A percentile compares a stretch with the other conserved stretches of the same genome.
phyloP scores from a whole-genome alignment of 2,888 invertebrate genomes.

The Drosophila dives region DNA sequence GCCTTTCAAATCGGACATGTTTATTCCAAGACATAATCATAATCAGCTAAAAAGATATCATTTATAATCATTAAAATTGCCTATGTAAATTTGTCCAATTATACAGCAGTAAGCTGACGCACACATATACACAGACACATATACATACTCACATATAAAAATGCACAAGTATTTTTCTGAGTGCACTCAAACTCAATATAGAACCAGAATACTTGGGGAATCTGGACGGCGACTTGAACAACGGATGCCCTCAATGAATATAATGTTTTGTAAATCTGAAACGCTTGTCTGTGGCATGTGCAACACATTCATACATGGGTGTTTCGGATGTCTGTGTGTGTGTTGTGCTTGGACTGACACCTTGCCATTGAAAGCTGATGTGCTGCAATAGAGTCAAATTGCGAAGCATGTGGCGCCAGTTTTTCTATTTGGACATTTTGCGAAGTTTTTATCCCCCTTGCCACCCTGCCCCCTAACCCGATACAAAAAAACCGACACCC shows the following conservation, averaged over 20 bases:
- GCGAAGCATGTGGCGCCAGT: slow-evolving; percentile 65
- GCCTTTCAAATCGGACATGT: too few species aligned
- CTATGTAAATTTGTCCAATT: not conserved
- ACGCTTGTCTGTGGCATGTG: slow-evolving; percentile 59
- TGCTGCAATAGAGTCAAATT: slow-evolving; percentile 66
- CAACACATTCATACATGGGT: not conserved
- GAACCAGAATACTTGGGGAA: slow-evolving; percentile 24
- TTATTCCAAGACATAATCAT: too few species aligned
- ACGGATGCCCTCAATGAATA: slow-evolving; percentile 60
- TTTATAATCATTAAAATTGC: not conserved
- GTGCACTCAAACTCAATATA: not conserved
- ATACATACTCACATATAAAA: not conserved
- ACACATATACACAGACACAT: not conserved
- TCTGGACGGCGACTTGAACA: slow-evolving; percentile 51
- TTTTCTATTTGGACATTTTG: slow-evolving; percentile 71
- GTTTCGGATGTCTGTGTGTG: slow-evolving; percentile 7
- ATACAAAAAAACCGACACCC: not conserved
- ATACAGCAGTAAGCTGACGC: not conserved
- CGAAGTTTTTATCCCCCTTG: slow-evolving; percentile 48
- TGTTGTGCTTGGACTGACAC: slow-evolving; percentile 38
- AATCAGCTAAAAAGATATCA: not conserved
- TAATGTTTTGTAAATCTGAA: slow-evolving; percentile 79
- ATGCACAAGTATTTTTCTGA: not conserved
- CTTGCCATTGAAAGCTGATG: slow-evolving; percentile 41
- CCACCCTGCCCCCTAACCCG: not conserved